Evolutionary conservation across 2,113 vertebrate species (phyloP), one percentile per base, ranked within the genome.

Genomic region (Eublepharis macularius): DNA sequence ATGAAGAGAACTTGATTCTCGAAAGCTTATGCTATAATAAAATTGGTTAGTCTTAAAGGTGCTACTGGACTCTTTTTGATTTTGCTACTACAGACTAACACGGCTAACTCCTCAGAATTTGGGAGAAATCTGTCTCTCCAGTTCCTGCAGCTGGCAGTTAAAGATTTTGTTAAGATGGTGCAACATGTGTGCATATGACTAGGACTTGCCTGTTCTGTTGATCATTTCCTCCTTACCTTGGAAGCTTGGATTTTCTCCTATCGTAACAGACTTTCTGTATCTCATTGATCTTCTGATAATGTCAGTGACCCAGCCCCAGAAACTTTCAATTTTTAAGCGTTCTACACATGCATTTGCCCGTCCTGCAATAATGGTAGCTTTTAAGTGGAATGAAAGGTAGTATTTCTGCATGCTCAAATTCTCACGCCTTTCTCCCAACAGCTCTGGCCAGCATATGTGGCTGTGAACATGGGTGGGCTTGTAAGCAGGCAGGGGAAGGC

Each of bases 151-250:
- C 16, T 24, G 85, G 86, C 87, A 39, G 57, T 0, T 32, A 87
- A 87, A 86, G 78, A 80, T 80, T 80, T 84, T 19, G 68, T 82
- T 88, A 82, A 88, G 89, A 90, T 89, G 85, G 91, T 83, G 88
- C 65, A 41, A 86, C 9, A 34, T 87, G 90, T 88, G 41, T 92
- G 91, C 87, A 92, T 93, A 88, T 82, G 84, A 95, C 86, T 29
- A 41, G 92, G 92, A 91, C 86, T 93, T 94, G 95, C 92, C 93
- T 93, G 89, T 92, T 73, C 90, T 88, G 87, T 80, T 83, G 91
- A 92, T 94, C 90, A 94, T 95, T 95, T 95, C 94, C 94, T 94
- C 94, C 95, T 94, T 91, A 92, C 90, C 89, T 94, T 89, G 91
- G 91, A 93, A 91, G 92, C 89, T 92, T 87, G 87, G 89, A 92